Base-by-base conservation (phyloP, 1,140 invertebrate species). In the Tetraneura akinire region DNA sequence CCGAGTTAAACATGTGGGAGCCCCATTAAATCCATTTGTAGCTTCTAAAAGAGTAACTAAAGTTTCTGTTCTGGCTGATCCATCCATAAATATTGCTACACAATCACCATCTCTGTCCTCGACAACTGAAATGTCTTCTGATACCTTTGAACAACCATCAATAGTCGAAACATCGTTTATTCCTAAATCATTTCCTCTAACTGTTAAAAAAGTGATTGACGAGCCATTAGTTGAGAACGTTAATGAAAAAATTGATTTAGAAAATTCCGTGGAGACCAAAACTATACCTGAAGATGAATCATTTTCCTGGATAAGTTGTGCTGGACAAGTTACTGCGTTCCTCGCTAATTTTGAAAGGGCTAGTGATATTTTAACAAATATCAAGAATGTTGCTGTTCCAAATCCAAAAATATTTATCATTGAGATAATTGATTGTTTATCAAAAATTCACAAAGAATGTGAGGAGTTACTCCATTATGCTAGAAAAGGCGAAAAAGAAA, bases 381-480 rank as follows among this genome's bases (percentile, higher is more conserved):
- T 68, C 29, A 68, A 68, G 64, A 68, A 26, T 68, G 64, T 68
- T 68, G 26, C 66, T 37, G 66, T 68, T 42, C 66, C 32, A 37
- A 68, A 68, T n/a, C 66, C 66, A 42, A 68, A 68, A 68, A 68
- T 68, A 68, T 68, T 42, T 68, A 29, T 68, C 32, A 68, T 68
- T 29, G 66, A 68, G 66, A 66, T 66, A 66, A 66, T 66, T 66
- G 32, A 16, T 66, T 66, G 62, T 32, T 66, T 66, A 16, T 66
- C 62, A 66, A 66, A n/a, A 66, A 23, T 66, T 29, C 62, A 66
- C 13, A 66, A 66, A 42, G 42, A 42, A n/a, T 42, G 42, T 42
- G 42, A 42, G 42, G 55, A 60, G 55, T 14, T 60, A 13, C 13
- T 60, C 55, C 55, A 60, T 13, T 60, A 60, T 60, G 55, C 42